phyloP scores from a whole-genome alignment of 2,113 vertebrate species.

The Ageneiosus marmoratus region DNA sequence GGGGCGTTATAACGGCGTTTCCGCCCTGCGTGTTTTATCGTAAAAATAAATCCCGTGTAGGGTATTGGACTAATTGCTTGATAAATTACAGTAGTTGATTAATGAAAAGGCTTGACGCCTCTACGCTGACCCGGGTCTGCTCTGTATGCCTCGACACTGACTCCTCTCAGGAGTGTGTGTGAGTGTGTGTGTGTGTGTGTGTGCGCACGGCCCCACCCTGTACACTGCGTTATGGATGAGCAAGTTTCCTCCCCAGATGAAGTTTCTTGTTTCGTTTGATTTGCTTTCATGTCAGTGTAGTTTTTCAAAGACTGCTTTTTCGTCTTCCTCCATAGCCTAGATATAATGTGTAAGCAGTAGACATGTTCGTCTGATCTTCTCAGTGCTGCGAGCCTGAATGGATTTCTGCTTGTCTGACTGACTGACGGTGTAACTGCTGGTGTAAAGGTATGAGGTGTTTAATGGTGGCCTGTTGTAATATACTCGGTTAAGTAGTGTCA shows the following conservation, averaged over 20 bases:
- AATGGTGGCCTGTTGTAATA: neutral
- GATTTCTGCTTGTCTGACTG: slow-evolving; percentile 36
- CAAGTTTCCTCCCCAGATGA: slow-evolving; percentile 46
- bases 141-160: slow-evolving; percentile 52
- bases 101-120: too few relatives aligned
- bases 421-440: slow-evolving; percentile 16
- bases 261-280: slow-evolving; percentile 41
- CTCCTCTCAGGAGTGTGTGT: slow-evolving; percentile 57
- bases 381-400: slow-evolving; percentile 10
- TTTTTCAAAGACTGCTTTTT: slow-evolving; percentile 33
- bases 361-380: neutral
- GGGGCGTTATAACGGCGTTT: neutral
- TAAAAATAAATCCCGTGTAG: too few relatives aligned
- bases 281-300: slow-evolving; percentile 35
- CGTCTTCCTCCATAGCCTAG: neutral
- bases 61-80: too few relatives aligned
- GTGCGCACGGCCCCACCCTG: slow-evolving; percentile 75
- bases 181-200: slow-evolving; percentile 63
- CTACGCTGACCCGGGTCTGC: too few relatives aligned
- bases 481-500: neutral
- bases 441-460: slow-evolving; percentile 41
- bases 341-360: slow-evolving; percentile 26
- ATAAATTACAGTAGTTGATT: too few relatives aligned
- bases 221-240: slow-evolving; percentile 70
- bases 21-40: too few relatives aligned